phyloP scores from a whole-genome alignment of 2,797 vertebrate genomes.

The Galagoides demidoff region DNA sequence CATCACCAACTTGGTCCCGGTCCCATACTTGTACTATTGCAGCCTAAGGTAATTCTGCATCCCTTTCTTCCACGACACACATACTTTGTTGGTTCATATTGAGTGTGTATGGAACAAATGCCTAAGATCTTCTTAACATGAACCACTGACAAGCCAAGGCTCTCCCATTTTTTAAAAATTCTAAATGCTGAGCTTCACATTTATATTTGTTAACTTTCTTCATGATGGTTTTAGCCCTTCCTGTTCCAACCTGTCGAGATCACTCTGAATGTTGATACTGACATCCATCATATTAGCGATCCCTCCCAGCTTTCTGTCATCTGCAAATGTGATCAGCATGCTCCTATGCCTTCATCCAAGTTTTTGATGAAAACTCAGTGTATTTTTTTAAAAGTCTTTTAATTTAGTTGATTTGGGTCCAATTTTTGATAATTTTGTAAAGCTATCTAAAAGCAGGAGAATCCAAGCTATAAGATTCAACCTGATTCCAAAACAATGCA shows the following conservation, averaged over 20 bases:
- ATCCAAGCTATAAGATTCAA: constrained; percentile 71
- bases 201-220: constrained; percentile 81
- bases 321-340: constrained; percentile 81
- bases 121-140: constrained; percentile 59
- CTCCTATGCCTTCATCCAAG: constrained; percentile 78
- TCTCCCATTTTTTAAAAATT: constrained; percentile 67
- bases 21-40: neutral
- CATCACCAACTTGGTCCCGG: neutral
- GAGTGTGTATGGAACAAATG: constrained; percentile 50
- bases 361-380: constrained; percentile 80
- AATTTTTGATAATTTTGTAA: constrained; percentile 79
- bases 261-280: constrained; percentile 81
- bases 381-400: constrained; percentile 78
- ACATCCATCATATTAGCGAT: constrained; percentile 83
- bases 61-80: neutral
- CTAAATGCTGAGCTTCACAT: constrained; percentile 76
- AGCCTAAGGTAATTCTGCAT: neutral
- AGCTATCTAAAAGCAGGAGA: constrained; percentile 77
- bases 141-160: constrained; percentile 73
- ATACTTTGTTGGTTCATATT: constrained; percentile 27
- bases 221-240: constrained; percentile 77
- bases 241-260: constrained; percentile 82
- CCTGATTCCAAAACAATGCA: constrained; percentile 75
- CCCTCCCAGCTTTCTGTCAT: constrained; percentile 82
- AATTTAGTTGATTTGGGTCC: constrained; percentile 81